Evolutionary conservation across 2,797 vertebrate species (phyloP).

Genomic region (Sebastes elongatus): DNA sequence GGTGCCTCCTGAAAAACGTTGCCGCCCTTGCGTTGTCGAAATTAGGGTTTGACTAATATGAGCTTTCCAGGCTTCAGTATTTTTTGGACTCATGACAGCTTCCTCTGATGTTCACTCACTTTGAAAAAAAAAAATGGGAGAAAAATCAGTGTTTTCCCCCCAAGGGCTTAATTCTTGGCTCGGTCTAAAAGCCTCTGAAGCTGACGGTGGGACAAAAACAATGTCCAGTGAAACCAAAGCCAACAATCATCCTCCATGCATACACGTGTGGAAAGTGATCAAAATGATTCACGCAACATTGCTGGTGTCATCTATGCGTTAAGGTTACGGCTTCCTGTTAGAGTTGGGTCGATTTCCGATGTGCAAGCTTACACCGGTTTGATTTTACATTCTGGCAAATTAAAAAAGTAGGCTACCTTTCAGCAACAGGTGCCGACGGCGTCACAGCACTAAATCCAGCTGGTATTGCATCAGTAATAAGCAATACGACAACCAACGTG

Average conservation of each 20-base stretch:
- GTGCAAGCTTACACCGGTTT: no score
- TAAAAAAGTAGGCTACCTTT: no score
- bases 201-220: background rate
- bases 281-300: background rate
- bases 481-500: no score
- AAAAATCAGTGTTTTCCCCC: background rate
- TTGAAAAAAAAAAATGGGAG: background rate
- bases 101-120: background rate
- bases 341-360: background rate
- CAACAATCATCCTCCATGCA: background rate
- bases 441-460: no score
- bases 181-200: background rate
- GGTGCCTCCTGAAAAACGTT: background rate
- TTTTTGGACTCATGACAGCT: background rate
- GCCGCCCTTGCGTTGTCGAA: slow-evolving; percentile 12
- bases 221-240: background rate
- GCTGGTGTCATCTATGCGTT: background rate
- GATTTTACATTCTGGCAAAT: no score
- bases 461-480: no score
- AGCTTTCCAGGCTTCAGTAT: slow-evolving; percentile 3
- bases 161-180: background rate
- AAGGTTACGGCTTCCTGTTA: background rate
- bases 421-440: no score
- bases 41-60: slow-evolving; percentile 19
- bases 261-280: background rate